These are phyloP conservation scores for Apodemia mormo DNA, from an alignment of 2,888 invertebrate species.

Conservation along the genomic window DNA sequence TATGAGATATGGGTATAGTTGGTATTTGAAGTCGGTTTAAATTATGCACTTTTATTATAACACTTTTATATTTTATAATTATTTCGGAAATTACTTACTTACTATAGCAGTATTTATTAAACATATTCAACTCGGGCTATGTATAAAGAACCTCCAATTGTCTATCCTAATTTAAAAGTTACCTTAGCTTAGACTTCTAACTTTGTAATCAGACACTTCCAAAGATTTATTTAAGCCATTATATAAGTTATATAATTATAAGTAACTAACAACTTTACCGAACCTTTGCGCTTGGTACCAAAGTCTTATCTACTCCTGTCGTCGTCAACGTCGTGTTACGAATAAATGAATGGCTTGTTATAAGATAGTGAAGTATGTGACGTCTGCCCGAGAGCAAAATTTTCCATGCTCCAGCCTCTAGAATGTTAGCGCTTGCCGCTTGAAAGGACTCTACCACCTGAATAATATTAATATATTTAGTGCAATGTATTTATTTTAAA, in stretches of 20 bases:
- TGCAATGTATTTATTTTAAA: no score
- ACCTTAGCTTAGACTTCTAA: neutral
- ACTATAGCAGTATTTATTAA: neutral
- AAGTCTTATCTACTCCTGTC: neutral
- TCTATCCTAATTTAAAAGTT: conserved; percentile 1
- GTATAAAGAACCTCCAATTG: neutral
- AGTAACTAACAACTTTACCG: neutral
- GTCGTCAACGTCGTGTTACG: neutral
- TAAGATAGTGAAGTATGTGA: no score
- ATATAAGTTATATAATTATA: neutral
- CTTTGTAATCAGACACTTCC: neutral
- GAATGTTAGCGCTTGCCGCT: no score
- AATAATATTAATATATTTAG: no score
- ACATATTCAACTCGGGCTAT: neutral
- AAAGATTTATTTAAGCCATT: neutral
- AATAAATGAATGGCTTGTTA: neutral
- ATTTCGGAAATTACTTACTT: neutral
- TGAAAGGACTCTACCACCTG: no score
- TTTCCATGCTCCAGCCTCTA: no score
- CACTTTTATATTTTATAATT: no score
- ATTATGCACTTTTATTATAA: no score
- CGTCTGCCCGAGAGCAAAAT: no score
- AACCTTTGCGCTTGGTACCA: neutral
- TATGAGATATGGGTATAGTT: no score
- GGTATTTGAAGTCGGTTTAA: no score